Evolutionary conservation across 2,113 vertebrate genomes (phyloP), one percentile per base, ranked within the genome.

Genomic region (Gymnocephalus cernua): DNA sequence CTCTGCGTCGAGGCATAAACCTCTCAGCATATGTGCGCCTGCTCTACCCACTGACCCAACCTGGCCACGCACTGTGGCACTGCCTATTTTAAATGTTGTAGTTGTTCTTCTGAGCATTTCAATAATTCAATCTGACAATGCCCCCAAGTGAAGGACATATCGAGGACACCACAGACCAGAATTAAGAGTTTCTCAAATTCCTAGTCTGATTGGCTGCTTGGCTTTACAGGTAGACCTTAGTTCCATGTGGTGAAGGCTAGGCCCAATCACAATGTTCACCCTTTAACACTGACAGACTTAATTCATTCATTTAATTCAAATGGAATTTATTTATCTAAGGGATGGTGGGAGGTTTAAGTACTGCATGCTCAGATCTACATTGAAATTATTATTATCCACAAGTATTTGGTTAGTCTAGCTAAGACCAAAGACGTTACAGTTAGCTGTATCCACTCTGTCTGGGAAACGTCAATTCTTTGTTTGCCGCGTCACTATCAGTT

Each of bases 81-180:
- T 32, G 68, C 77, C 53, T 48, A 32, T 65, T 65, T 83, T 79
- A 70, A 62, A 74, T 75, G 41, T 54, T 70, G 58, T 29, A 48
- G 77, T 72, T 63, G 79, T 70, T 81, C 32, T 32, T 41, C 38
- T 18, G 27, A 81, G 54, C 38, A 27, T 77, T 88, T 85, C 59
- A 79, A 71, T 88, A 89, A 90, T 88, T 83, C 59, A 84, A 51
- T 77, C 74, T 86, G 89, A 90, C 91, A 89, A 77, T 72, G 77
- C 59, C 81, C 86, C 27, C 58, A 9, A 83, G 82, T 84, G n/a
- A 84, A 89, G 87, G 84, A 79, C 79, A 50, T 75, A 54, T 62
- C 4, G 21, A 86, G 88, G 77, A 86, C 81, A 79, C 54, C 47
- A 21, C 53, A 45, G 47, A 79, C 57, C 48, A 68, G 11, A 63